Conservation (phyloP, 2,888 invertebrate species). For the Ichneumoninae sp. region DNA sequence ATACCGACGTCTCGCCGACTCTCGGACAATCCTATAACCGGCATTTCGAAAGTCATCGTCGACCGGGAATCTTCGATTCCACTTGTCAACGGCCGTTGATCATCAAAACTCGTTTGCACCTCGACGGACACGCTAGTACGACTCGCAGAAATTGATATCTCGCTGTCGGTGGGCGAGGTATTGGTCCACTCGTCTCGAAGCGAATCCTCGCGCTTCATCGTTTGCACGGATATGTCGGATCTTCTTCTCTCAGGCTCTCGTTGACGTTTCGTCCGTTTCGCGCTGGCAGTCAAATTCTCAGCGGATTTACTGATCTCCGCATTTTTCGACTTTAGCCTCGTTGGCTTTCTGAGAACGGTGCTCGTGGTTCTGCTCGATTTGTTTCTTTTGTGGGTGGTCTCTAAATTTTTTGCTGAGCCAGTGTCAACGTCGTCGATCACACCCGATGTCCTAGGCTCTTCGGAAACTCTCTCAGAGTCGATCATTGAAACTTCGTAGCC, state of each 20-base stretch:
- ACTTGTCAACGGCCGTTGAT: slow-evolving; percentile 63
- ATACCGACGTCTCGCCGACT: slow-evolving; percentile 73
- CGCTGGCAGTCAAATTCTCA: slow-evolving; percentile 74
- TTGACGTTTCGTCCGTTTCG: slow-evolving; percentile 74
- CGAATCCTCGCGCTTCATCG: slow-evolving; percentile 64
- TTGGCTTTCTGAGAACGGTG: slow-evolving; percentile 76
- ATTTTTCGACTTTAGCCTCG: slow-evolving; percentile 76
- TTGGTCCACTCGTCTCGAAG: slow-evolving; percentile 80
- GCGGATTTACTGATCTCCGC: slow-evolving; percentile 79
- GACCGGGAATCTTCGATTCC: slow-evolving; percentile 57
- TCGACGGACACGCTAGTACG: slow-evolving; percentile 78
- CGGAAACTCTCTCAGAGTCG: background rate
- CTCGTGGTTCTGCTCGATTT: slow-evolving; percentile 64
- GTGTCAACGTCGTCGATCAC: background rate
- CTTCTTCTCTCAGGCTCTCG: slow-evolving; percentile 79
- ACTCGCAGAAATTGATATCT: slow-evolving; percentile 71
- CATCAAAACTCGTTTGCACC: slow-evolving; percentile 81
- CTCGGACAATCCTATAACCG: slow-evolving; percentile 72
- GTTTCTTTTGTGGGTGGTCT: slow-evolving; percentile 28
- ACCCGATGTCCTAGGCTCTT: background rate
- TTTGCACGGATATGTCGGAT: slow-evolving; percentile 80
- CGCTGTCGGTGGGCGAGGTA: slow-evolving; percentile 78
- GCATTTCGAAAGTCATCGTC: slow-evolving; percentile 41
- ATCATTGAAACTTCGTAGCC: background rate
- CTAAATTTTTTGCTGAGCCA: background rate